Percentiles rank a stretch among this genome's conserved stretches.
Evolutionary conservation across 2,888 invertebrate genomes (phyloP).

Genomic region (Chloroclysta siterata): DNA sequence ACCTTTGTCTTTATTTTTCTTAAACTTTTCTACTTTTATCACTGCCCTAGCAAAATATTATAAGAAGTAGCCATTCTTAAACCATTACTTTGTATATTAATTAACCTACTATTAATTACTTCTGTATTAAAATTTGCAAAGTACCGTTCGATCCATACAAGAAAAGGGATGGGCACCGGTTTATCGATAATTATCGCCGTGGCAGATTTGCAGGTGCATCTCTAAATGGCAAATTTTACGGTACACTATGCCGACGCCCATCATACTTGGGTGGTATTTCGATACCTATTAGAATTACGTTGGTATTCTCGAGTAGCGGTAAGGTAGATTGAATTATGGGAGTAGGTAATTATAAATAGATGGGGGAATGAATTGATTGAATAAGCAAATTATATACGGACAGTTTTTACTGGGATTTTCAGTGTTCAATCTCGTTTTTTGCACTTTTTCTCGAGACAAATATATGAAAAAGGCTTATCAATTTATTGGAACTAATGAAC

Average conservation of each 20-base stretch:
- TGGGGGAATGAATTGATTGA: not conserved
- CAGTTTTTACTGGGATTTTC: too few species aligned
- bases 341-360: slow-evolving; percentile 14
- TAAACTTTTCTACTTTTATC: too few species aligned
- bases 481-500: too few species aligned
- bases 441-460: too few species aligned
- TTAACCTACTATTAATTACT: slow-evolving; percentile 37
- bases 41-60: too few species aligned
- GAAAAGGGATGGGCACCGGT: slow-evolving; percentile 62
- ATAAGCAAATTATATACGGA: not conserved
- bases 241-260: slow-evolving; percentile 46
- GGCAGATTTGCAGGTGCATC: slow-evolving; percentile 54
- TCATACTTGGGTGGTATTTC: slow-evolving; percentile 52
- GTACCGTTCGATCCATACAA: slow-evolving; percentile 59
- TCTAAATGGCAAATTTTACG: slow-evolving; percentile 54
- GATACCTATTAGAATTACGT: slow-evolving; percentile 33
- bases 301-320: slow-evolving; percentile 13
- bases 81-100: slow-evolving; percentile 17
- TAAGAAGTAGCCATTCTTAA: not conserved
- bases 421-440: too few species aligned
- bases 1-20: too few species aligned
- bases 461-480: too few species aligned
- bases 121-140: slow-evolving; percentile 56
- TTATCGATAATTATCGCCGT: slow-evolving; percentile 54
- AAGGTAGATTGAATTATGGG: slow-evolving; percentile 21